Evolutionary conservation across 1,140 invertebrate species (phyloP).

Genomic region (Drosophila trapezifrons): DNA sequence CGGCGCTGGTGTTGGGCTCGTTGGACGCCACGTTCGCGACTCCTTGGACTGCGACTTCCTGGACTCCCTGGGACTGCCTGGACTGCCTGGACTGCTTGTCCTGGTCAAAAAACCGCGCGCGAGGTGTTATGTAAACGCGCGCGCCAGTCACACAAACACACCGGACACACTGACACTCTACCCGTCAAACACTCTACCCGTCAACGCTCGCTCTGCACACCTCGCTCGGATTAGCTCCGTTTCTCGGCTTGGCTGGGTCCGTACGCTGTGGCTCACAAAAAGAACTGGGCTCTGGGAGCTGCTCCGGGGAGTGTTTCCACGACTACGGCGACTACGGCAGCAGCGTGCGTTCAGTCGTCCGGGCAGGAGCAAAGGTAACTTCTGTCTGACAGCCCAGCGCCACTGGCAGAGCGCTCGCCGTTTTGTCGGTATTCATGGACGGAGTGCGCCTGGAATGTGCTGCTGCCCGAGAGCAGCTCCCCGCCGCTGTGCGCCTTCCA

Average conservation of each 20-base stretch:
- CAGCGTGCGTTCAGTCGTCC: conserved; percentile 83
- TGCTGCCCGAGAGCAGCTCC: conserved; percentile 30
- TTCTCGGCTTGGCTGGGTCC: conserved; percentile 11
- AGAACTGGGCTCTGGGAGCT: conserved; percentile 25
- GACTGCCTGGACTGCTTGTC: not conserved
- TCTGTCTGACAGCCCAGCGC: conserved; percentile 72
- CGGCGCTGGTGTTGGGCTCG: conserved; percentile 76
- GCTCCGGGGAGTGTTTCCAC: conserved; percentile 40
- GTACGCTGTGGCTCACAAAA: conserved; percentile 27
- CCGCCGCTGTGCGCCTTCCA: conserved; percentile 55
- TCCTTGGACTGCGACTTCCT: conserved; percentile 35
- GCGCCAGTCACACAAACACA: conserved; percentile 30
- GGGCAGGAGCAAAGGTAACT: conserved; percentile 84
- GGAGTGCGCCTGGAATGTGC: conserved; percentile 64
- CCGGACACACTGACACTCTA: conserved; percentile 57
- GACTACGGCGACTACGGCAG: conserved; percentile 64
- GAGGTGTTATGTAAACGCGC: conserved; percentile 58
- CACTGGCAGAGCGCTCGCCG: conserved; percentile 35
- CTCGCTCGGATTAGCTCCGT: conserved; percentile 14
- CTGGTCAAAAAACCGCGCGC: conserved; percentile 33
- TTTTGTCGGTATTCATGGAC: conserved; percentile 73
- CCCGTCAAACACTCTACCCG: conserved; percentile 36
- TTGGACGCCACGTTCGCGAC: conserved; percentile 83
- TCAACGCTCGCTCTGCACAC: conserved; percentile 20
- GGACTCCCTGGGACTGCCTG: not conserved